Base-by-base conservation (phyloP, 2,797 vertebrate genomes). In the Leptodactylus fallax region DNA sequence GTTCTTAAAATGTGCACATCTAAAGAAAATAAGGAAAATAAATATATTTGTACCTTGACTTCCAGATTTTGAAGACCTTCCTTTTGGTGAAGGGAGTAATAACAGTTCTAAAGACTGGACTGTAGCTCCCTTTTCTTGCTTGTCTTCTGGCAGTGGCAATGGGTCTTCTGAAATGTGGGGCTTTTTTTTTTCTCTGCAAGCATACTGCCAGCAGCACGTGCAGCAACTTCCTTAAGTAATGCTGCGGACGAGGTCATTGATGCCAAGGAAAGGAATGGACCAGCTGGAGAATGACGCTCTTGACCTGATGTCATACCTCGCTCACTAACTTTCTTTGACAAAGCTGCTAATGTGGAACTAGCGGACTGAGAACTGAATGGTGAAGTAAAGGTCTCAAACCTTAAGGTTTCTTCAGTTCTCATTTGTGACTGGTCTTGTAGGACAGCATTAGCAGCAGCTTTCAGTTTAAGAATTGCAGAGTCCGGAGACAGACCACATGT, bases 271-370 rank as follows among this genome's bases (percentile, higher is more conserved):
- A 99, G 97, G 92, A 99, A 99, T 91, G 98, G 96, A 92, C 96
- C 97, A 76, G 96, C 96, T 0, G 97, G 96, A 91, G 95, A 94
- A 0, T 96, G 96, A 92, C 97, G 97, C 87, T 99, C 98, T 91
- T 96, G 95, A 51, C 94, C 94, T 0, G 95, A 94, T 67, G 94
- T 94, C 93, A 98, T 95, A 92, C 96, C 97, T 92, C 98, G 95
- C 94, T 99, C 98, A 7, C 98, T 99, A 91, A 99, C 98, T 95
- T 99, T 99, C 96, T 99, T 99, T 94, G 98, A 99, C 90, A 99
- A 95, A n/a, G 98, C 98, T 53, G 98, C 98, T 84, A 99, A 95
- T 0, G 98, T 99, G 90, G 98, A 99, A 92, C 98, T 99, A 90
- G 98, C 98, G 6, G 98, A 99, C 95, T 99, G 98, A 1, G 98